Conservation (phyloP, 2,888 invertebrate species). For the Poecilus cupreus region DNA sequence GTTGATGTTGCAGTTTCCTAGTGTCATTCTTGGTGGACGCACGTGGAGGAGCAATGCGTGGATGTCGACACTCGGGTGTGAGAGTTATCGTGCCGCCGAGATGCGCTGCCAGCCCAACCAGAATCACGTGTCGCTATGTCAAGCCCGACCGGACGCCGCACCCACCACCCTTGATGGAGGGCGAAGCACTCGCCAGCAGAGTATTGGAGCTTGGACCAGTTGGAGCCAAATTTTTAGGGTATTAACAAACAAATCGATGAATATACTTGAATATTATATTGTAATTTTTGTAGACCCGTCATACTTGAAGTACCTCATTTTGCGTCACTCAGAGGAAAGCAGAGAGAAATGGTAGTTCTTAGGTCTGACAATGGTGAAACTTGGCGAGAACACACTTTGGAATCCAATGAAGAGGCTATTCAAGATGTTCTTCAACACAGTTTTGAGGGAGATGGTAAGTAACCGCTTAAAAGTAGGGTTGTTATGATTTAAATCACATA, state of each 20-base stretch:
- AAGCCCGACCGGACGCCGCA: slow-evolving; percentile 83
- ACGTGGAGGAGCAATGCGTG: slow-evolving; percentile 98
- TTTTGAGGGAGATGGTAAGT: slow-evolving; percentile 87
- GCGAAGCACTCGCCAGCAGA: slow-evolving; percentile 96
- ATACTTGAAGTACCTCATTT: slow-evolving; percentile 98
- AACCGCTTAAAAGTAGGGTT: too few species aligned
- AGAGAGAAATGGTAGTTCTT: slow-evolving; percentile 96
- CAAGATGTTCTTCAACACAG: slow-evolving; percentile 95
- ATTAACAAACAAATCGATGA: slow-evolving; percentile 67
- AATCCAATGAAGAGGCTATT: slow-evolving; percentile 89
- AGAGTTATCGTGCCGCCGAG: slow-evolving; percentile 97
- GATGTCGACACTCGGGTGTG: slow-evolving; percentile 98
- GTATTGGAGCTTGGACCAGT: slow-evolving; percentile 97
- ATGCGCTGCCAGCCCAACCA: slow-evolving; percentile 94
- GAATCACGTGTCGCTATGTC: slow-evolving; percentile 96
- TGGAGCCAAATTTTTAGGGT: slow-evolving; percentile 97
- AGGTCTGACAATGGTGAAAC: slow-evolving; percentile 98
- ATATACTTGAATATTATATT: background rate
- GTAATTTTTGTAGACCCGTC: slow-evolving; percentile 81
- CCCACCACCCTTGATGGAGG: slow-evolving; percentile 98
- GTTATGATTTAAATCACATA: too few species aligned
- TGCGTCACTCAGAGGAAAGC: slow-evolving; percentile 93
- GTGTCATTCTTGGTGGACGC: slow-evolving; percentile 99
- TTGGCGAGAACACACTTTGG: slow-evolving; percentile 96
- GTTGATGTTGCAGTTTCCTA: slow-evolving; percentile 83